These are phyloP conservation scores for Grallaria varia DNA, from an alignment of 2,113 vertebrate genomes.

Conservation along the genomic window DNA sequence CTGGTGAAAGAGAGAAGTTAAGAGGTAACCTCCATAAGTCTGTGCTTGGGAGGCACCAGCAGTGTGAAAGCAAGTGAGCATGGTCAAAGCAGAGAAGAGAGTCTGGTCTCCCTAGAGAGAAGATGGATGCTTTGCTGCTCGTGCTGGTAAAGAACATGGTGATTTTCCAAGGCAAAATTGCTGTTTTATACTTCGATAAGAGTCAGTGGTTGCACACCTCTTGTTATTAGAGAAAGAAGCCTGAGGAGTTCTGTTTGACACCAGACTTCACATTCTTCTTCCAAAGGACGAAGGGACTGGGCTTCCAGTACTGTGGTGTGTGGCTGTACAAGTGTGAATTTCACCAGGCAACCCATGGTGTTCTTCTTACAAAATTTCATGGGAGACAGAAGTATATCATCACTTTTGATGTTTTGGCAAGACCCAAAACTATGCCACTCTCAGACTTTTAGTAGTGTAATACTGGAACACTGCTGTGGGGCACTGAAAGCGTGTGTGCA, in stretches of 20 bases:
- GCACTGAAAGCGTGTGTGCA: rapidly evolving
- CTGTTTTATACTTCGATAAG: not conserved
- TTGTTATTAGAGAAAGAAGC: not conserved
- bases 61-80: not conserved
- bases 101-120: not conserved
- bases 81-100: not conserved
- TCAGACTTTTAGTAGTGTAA: not conserved
- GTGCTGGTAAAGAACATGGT: rapidly evolving
- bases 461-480: not conserved
- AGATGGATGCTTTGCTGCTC: not conserved
- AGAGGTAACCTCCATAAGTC: not conserved
- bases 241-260: not conserved
- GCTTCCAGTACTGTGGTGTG: rapidly evolving
- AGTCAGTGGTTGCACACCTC: not conserved
- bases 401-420: not conserved
- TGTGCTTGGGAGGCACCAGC: not conserved
- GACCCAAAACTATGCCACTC: not conserved
- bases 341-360: rapidly evolving
- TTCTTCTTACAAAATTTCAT: not conserved
- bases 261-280: not conserved
- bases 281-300: not conserved
- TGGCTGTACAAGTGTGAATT: not conserved
- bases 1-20: not conserved
- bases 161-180: not conserved
- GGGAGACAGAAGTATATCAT: not conserved